These are phyloP conservation scores for Berghia stephanieae DNA, from an alignment of 1,140 invertebrate species.

Conservation along the genomic window DNA sequence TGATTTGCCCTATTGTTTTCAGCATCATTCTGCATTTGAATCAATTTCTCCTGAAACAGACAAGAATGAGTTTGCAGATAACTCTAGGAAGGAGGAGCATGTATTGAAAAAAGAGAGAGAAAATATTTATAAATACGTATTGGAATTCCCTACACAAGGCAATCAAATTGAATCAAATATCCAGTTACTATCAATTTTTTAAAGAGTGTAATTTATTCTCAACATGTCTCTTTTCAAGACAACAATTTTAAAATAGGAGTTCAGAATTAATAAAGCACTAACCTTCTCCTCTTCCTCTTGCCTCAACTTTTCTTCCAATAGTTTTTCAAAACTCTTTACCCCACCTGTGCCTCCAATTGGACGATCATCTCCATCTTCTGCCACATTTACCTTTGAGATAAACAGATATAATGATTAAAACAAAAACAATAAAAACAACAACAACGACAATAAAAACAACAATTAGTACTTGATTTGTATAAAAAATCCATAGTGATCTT, in stretches of 20 bases:
- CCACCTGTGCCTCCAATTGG: slow-evolving; percentile 40
- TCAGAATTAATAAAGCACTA: slow-evolving; percentile 20
- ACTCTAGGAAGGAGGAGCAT: not conserved
- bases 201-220: not conserved
- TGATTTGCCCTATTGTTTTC: slow-evolving; percentile 4
- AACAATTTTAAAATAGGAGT: too few species aligned
- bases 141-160: not conserved
- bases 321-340: slow-evolving; percentile 62
- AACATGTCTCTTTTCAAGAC: not conserved
- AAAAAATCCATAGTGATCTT: not conserved
- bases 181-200: not conserved
- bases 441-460: too few species aligned
- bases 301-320: slow-evolving; percentile 59
- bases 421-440: too few species aligned
- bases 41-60: not conserved
- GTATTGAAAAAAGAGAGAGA: not conserved
- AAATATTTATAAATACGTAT: not conserved
- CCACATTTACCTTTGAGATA: too few species aligned
- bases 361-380: slow-evolving; percentile 33
- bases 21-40: not conserved
- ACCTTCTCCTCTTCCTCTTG: slow-evolving; percentile 56
- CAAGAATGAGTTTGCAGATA: not conserved
- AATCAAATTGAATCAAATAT: not conserved
- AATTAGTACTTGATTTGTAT: not conserved
- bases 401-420: too few species aligned